phyloP scores from a whole-genome alignment of 2,888 invertebrate genomes.

The Proisotoma minuta region DNA sequence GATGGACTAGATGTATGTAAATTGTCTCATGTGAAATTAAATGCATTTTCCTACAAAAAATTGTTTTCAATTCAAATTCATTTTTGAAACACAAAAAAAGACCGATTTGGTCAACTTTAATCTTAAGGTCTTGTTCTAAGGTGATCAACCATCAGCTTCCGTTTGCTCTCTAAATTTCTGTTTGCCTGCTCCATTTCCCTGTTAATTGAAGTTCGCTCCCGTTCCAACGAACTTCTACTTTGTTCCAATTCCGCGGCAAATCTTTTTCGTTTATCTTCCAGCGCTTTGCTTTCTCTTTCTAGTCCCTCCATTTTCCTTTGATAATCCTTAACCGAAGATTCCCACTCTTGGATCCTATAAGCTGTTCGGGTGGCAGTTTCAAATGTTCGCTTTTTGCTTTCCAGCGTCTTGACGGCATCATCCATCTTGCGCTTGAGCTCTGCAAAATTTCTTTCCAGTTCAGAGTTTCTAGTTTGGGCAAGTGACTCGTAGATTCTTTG shows the following conservation, averaged over 20 bases:
- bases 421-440: neutral
- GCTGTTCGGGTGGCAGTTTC: neutral
- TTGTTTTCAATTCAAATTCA: too few species aligned
- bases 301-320: neutral
- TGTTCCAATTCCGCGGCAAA: neutral
- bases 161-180: neutral
- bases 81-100: too few species aligned
- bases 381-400: neutral
- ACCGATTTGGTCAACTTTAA: too few species aligned
- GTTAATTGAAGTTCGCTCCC: neutral
- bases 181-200: neutral
- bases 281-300: neutral
- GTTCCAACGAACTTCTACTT: neutral
- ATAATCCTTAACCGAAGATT: neutral
- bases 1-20: too few species aligned
- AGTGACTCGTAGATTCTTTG: neutral
- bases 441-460: neutral
- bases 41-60: too few species aligned
- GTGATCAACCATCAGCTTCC: neutral
- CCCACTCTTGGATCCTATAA: neutral
- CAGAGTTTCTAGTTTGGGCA: neutral
- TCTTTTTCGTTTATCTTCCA: neutral
- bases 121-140: neutral
- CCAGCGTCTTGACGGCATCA: neutral
- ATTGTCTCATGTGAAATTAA: too few species aligned